phyloP scores from a whole-genome alignment of 2,797 vertebrate species.

The Lepidocolaptes lacrymiger region DNA sequence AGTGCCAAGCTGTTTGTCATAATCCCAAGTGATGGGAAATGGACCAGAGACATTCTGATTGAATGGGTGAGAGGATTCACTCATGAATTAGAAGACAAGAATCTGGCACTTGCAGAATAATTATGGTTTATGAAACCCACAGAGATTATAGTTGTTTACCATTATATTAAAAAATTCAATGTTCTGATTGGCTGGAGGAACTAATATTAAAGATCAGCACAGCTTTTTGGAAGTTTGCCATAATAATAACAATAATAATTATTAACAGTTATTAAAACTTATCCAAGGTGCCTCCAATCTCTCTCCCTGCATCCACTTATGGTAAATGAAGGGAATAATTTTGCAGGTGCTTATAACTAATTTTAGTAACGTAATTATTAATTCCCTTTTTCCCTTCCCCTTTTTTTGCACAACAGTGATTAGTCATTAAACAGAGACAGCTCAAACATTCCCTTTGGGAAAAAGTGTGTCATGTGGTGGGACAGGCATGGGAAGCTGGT shows the following conservation, averaged over 20 bases:
- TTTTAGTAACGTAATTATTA: neutral
- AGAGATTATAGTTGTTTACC: neutral
- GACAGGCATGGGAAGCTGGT: slow-evolving; percentile 42
- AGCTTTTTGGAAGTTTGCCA: neutral
- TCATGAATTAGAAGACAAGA: slow-evolving; percentile 55
- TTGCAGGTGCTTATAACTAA: neutral
- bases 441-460: slow-evolving; percentile 56
- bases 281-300: neutral
- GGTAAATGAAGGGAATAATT: neutral
- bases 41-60: slow-evolving; percentile 64
- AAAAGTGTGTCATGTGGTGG: slow-evolving; percentile 13
- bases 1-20: slow-evolving; percentile 68
- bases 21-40: slow-evolving; percentile 75
- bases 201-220: neutral
- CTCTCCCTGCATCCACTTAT: neutral
- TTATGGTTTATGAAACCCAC: neutral
- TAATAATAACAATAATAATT: neutral
- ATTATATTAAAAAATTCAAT: neutral
- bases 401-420: neutral
- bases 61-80: slow-evolving; percentile 68
- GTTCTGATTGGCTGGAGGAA: neutral
- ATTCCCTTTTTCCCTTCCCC: neutral
- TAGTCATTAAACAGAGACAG: neutral
- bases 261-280: neutral
- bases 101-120: neutral